Evolutionary conservation across 2,888 invertebrate genomes (phyloP), one percentile per base, ranked within the genome.

Genomic region (Aleiodes leptofemur): DNA sequence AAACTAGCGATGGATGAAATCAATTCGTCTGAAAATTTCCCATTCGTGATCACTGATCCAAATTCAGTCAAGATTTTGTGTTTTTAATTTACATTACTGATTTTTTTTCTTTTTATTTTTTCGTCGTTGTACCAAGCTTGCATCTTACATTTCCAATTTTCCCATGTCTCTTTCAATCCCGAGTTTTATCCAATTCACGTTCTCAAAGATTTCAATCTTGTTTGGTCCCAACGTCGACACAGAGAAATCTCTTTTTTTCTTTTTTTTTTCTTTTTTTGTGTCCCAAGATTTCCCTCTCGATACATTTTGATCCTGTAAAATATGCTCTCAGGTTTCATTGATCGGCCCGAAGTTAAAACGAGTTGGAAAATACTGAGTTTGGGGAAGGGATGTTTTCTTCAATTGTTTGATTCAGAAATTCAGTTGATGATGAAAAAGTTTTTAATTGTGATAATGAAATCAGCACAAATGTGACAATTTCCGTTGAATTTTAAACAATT

Each of bases 191-290:
- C 80, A 81, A 82, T 84, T 82, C 83, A 82, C 82, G 80, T 83
- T 79, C 81, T 78, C 81, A 76, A 82, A 84, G 84, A 86, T 85
- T 86, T 85, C 85, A 85, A 86, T 86, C 85, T 86, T 85, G 82
- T 86, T 86, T 84, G 81, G 81, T 69, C 82, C 81, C 81, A 76
- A 80, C 51, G 13, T 29, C 31, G 51, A 53, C 53, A 31, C 82
- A 83, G 82, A 80, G 80, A 81, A 83, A 82, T 83, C 79, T 82
- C 71, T 78, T 80, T 80, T 79, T 59, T 85, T 80, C 80, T 76
- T 50, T 48, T 66, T 2, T 43, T 31, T 61, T 61, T 23, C 50
- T 50, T 59, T 73, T 50, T 53, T 38, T 53, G 50, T 29, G 16
- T 64, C 72, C 57, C 50, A n/a, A 56, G 9, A 61, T 73, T 76